These are phyloP conservation scores for Drosophila lacteicornis DNA, from an alignment of 1,140 invertebrate species.

Conservation along the genomic window DNA sequence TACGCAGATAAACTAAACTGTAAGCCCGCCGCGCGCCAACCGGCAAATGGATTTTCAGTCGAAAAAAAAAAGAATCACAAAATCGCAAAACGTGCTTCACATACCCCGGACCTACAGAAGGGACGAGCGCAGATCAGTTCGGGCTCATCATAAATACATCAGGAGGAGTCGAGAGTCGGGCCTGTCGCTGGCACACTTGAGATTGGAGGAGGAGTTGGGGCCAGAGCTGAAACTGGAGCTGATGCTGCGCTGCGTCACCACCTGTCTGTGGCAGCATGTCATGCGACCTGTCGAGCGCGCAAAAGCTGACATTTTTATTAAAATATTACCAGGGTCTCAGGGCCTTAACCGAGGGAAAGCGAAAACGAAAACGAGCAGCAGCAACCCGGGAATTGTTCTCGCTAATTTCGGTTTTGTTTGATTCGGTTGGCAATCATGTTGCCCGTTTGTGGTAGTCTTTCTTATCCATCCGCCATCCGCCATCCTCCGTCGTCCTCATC, in stretches of 20 bases:
- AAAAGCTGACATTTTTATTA: slow-evolving; percentile 83
- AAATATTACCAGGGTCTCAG: slow-evolving; percentile 71
- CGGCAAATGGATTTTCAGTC: slow-evolving; percentile 77
- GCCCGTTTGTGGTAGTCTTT: slow-evolving; percentile 22
- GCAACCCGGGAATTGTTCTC: slow-evolving; percentile 7
- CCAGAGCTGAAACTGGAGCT: slow-evolving; percentile 12
- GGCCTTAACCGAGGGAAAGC: slow-evolving; percentile 23
- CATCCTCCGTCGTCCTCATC: slow-evolving; percentile 13
- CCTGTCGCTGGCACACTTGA: slow-evolving; percentile 57
- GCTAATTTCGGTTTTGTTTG: slow-evolving; percentile 57
- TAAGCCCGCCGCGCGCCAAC: slow-evolving; percentile 55
- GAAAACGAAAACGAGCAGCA: neutral
- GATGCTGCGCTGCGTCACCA: slow-evolving; percentile 36
- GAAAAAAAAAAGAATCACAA: slow-evolving; percentile 63
- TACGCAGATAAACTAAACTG: slow-evolving; percentile 81
- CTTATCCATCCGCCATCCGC: neutral
- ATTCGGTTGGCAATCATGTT: slow-evolving; percentile 45
- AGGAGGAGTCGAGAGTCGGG: slow-evolving; percentile 10
- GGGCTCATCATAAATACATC: slow-evolving; percentile 83
- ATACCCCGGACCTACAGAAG: slow-evolving; percentile 32
- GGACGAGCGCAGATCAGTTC: slow-evolving; percentile 27
- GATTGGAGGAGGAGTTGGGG: slow-evolving; percentile 16
- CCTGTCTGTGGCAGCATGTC: slow-evolving; percentile 78
- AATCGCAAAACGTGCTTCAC: slow-evolving; percentile 82
- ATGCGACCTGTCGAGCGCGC: slow-evolving; percentile 76